Base-by-base conservation (phyloP, 1,140 invertebrate genomes). In the Lethocerus indicus region DNA sequence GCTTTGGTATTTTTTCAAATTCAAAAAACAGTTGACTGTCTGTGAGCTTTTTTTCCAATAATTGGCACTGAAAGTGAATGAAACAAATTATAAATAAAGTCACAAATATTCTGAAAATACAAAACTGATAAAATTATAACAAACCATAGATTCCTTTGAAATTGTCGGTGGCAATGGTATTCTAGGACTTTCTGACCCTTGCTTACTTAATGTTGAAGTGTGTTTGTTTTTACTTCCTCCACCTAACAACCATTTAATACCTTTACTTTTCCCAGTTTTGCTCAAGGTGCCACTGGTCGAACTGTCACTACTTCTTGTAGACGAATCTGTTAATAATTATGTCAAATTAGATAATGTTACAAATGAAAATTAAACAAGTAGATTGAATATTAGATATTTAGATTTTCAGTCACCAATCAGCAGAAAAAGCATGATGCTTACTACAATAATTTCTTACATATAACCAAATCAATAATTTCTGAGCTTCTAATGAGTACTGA, bases 1-100 rank as follows among this genome's bases (percentile, higher is more conserved):
- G 79, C 61, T 87, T 85, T 1, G 81, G 80, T 58, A 91, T 84
- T 57, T 81, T 75, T 61, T 91, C 86, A 69, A 89, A 93, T 62
- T 90, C 87, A 61, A 81, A 78, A 57, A 87, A 79, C 1, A 92
- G 71, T 58, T 87, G 81, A 46, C 79, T 78, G 60, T 87, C 86
- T 3, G 74, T 71, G 56, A 91, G 70, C 60, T 86, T 87, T 50
- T 76, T 76, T 63, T 89, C 83, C 26, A 90, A 67, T 48, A 85
- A 66, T 66, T 82, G 79, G 60, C 83, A 83, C 84, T 87, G 64
- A 14, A 71, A 67, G 20, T 18, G 5, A 47, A 37, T 36, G 25
- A 18, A 37, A 44, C 2, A 23, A 47, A 24, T n/a, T 20, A 53
- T 21, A 32, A 16, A 21, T 2, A 4, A 53, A 12, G 23, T 6